Evolutionary conservation across 2,888 invertebrate species (phyloP), one percentile per base, ranked within the genome.

Genomic region (Pandemis heparana): DNA sequence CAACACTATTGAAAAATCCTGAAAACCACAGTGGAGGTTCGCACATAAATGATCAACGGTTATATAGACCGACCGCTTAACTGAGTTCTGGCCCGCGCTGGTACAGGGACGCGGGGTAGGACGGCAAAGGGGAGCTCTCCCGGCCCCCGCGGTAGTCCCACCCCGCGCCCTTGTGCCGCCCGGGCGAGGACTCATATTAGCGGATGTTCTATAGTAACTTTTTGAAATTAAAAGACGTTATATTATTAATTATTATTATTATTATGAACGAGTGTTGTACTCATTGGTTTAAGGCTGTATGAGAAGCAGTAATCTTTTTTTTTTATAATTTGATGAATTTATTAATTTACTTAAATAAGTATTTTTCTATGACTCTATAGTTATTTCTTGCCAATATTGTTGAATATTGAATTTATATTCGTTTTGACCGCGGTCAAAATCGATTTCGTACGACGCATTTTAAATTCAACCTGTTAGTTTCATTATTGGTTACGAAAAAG

Each of bases 381-480:
- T 68, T 38, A 38, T 46, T 67, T 68, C 72, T 68, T 72, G 72
- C 72, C 72, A 72, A 56, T 62, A 56, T 72, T 23, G 23, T 41
- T 64, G 4, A 51, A 8, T 56, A 23, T 5, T 5, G 18, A 53
- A 18, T 53, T 53, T 56, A 56, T 23, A 56, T 56, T 56, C n/a
- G n/a, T 14, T 60, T 32, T 6, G 8, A 7, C 9, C 16, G 16
- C 16, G 18, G 2, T 9, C 51, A 8, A 53, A 53, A 53, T 53
- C 16, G 16, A 18, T 16, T 53, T 18, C 1, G n/a, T 23, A 8
- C 39, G 9, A 41, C 9, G 41, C 9, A 14, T 46, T 46, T 14
- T 46, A 46, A 46, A 46, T 10, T 41, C 10, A 41, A 46, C 2
- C 14, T 12, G 46, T 46, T 46, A 12, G 48, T 48, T n/a, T 48